These are phyloP conservation scores for Scatophagus argus DNA, from an alignment of 2,113 vertebrate genomes.

Conservation along the genomic window DNA sequence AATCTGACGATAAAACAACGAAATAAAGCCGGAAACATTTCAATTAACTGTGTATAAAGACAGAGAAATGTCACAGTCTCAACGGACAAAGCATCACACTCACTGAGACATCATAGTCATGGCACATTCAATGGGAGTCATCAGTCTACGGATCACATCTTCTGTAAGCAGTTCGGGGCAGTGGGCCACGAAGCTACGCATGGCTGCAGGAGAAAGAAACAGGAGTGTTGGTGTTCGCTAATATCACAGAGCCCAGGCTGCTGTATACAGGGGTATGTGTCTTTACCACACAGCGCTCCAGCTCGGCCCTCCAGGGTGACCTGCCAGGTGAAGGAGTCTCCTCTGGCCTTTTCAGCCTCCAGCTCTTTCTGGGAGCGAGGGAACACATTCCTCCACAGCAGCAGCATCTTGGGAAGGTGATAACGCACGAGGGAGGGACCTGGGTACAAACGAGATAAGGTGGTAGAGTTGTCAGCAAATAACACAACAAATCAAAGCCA, in stretches of 20 bases:
- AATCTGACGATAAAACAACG: not conserved
- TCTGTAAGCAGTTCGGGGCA: constrained; percentile 98
- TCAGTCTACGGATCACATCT: constrained; percentile 96
- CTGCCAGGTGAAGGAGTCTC: constrained; percentile 98
- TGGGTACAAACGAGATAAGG: constrained; percentile 56
- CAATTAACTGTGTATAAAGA: too few species aligned
- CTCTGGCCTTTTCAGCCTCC: constrained; percentile 96
- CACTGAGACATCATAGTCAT: constrained; percentile 99
- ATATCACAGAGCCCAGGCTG: not conserved
- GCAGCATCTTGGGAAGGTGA: constrained; percentile 97
- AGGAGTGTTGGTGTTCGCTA: not conserved
- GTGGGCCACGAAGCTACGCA: constrained; percentile 99
- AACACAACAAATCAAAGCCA: not conserved
- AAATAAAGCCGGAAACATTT: rapidly evolving
- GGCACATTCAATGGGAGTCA: constrained; percentile 98
- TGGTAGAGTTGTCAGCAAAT: not conserved
- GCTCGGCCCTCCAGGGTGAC: constrained; percentile 97
- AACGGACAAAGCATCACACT: constrained; percentile 78
- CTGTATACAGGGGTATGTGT: not conserved
- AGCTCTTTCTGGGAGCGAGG: constrained; percentile 97
- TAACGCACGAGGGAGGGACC: constrained; percentile 96
- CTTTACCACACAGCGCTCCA: constrained; percentile 96
- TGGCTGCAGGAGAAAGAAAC: constrained; percentile 83
- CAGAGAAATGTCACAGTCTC: not conserved
- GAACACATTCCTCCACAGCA: constrained; percentile 97